These are phyloP conservation scores for Myocastor coypus DNA, from an alignment of 2,113 vertebrate genomes.

Conservation along the genomic window DNA sequence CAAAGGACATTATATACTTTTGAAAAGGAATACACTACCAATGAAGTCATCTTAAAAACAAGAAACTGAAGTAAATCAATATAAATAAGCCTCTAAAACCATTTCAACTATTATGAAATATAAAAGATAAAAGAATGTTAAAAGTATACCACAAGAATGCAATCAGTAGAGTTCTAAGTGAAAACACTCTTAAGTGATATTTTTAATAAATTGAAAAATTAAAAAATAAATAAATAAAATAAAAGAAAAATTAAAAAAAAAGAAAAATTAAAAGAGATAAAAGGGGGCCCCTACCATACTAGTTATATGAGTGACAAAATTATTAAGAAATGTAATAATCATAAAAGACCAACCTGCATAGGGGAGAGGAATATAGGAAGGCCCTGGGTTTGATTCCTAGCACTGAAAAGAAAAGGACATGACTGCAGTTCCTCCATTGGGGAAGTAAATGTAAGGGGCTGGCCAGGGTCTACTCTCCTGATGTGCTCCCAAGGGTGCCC, in stretches of 20 bases:
- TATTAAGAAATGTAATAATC: not conserved
- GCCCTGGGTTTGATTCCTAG: no score
- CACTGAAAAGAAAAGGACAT: not conserved
- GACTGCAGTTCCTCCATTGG: not conserved
- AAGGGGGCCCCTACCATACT: not conserved
- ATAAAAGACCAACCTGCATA: not conserved
- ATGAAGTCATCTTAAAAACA: not conserved
- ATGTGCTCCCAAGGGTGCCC: not conserved
- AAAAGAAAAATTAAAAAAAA: no score
- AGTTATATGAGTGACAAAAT: not conserved
- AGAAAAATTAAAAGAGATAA: not conserved
- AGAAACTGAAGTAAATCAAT: not conserved
- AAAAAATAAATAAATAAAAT: no score
- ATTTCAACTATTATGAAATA: constrained; percentile 35
- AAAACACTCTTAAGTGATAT: not conserved
- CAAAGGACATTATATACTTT: not conserved
- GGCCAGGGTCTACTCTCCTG: not conserved
- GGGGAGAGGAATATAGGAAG: no score
- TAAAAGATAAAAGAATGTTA: not conserved
- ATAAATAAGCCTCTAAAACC: not conserved
- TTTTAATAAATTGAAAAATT: constrained; percentile 9
- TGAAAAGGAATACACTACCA: not conserved
- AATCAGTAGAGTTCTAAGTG: not conserved
- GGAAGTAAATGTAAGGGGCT: not conserved
- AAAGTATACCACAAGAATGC: not conserved